Evolutionary conservation across 2,113 vertebrate genomes (phyloP).

Genomic region (Petrocephalus microphthalmus): DNA sequence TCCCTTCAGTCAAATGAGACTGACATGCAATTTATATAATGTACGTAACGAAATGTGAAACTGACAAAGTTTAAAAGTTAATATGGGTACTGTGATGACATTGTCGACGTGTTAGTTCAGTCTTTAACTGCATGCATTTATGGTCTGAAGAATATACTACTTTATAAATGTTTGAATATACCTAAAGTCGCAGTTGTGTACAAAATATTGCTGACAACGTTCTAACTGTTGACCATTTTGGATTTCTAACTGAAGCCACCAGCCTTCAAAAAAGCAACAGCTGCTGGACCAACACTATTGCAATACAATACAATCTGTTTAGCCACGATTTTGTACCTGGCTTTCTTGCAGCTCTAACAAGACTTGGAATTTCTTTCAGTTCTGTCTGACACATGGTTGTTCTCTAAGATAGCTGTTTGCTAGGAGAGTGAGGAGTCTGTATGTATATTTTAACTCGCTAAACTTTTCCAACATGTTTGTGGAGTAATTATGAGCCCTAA

Average conservation of each 20-base stretch:
- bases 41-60: background rate
- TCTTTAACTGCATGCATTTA: slow-evolving; percentile 7
- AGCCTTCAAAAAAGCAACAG: background rate
- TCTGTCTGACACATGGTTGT: background rate
- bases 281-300: background rate
- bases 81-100: background rate
- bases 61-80: background rate
- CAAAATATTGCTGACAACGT: background rate
- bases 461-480: background rate
- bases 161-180: background rate
- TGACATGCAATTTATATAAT: background rate
- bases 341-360: background rate
- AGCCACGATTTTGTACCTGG: background rate
- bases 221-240: background rate
- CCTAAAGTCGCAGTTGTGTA: background rate
- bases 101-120: background rate
- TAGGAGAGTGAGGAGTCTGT: background rate
- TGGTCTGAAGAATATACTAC: too few relatives aligned
- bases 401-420: background rate
- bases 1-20: background rate
- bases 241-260: background rate
- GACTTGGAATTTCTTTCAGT: background rate
- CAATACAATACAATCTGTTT: background rate
- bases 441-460: background rate
- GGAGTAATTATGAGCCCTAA: background rate